Conservation (phyloP, 2,888 invertebrate species). For the Torymus aiolomorphi region DNA sequence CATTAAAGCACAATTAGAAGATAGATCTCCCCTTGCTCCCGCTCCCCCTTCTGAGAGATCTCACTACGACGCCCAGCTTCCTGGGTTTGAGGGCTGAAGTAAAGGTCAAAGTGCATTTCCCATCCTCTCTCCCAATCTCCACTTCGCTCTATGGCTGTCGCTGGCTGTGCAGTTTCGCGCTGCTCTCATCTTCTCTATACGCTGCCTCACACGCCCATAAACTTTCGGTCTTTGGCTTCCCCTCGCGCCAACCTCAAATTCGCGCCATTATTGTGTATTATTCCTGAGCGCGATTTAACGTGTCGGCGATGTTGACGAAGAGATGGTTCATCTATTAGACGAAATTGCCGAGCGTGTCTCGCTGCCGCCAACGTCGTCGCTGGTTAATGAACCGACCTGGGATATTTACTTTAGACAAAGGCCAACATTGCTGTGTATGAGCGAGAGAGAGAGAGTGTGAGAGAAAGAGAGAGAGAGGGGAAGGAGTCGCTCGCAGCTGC, state of each 20-base stretch:
- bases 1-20: conserved; percentile 22
- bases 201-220: not conserved
- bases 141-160: too few species aligned
- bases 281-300: conserved; percentile 30
- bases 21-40: not conserved
- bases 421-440: not conserved
- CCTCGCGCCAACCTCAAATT: conserved; percentile 19
- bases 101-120: conserved; percentile 10
- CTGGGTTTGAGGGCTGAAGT: too few species aligned
- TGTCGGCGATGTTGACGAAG: conserved; percentile 24
- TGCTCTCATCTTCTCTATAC: too few species aligned
- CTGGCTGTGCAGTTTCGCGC: too few species aligned
- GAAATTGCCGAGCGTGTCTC: conserved; percentile 1
- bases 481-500: not conserved
- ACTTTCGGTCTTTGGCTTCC: conserved; percentile 19
- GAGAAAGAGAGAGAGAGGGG: too few species aligned
- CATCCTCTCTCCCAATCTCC: too few species aligned
- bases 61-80: too few species aligned
- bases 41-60: too few species aligned
- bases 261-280: conserved; percentile 27
- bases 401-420: not conserved
- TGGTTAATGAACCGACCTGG: too few species aligned
- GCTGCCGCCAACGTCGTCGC: too few species aligned
- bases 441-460: not conserved
- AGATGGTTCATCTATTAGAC: conserved; percentile 30